Conservation (phyloP, 2,797 vertebrate species). For the Malurus leucopterus region DNA sequence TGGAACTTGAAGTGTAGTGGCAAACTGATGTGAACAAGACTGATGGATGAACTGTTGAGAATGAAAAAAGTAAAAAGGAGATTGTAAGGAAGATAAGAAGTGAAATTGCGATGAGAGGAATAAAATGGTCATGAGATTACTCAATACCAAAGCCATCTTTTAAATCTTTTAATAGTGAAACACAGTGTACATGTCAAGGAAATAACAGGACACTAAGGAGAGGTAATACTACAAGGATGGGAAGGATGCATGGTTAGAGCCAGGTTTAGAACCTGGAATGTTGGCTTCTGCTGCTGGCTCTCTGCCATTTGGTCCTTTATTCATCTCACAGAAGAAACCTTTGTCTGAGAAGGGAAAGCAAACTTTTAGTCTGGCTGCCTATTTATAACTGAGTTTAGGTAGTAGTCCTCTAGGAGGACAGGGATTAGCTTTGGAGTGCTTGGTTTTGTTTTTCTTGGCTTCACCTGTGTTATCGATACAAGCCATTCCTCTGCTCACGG, state of each 20-base stretch:
- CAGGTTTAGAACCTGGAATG: background rate
- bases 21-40: background rate
- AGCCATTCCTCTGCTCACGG: background rate
- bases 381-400: background rate
- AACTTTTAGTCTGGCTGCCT: background rate
- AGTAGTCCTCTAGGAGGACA: background rate
- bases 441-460: slow-evolving; percentile 2
- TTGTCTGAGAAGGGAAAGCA: background rate
- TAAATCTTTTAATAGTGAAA: background rate
- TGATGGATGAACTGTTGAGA: background rate
- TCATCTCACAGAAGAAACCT: background rate
- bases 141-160: too few species aligned
- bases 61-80: background rate
- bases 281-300: background rate
- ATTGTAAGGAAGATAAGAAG: background rate
- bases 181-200: background rate
- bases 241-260: background rate
- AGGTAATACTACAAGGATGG: background rate
- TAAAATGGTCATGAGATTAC: background rate
- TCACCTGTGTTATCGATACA: fast-evolving
- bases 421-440: background rate
- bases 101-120: background rate
- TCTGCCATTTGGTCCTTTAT: background rate
- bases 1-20: background rate
- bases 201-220: background rate